Evolutionary conservation across 2,113 vertebrate genomes (phyloP).

Genomic region (Bothrops jararaca): DNA sequence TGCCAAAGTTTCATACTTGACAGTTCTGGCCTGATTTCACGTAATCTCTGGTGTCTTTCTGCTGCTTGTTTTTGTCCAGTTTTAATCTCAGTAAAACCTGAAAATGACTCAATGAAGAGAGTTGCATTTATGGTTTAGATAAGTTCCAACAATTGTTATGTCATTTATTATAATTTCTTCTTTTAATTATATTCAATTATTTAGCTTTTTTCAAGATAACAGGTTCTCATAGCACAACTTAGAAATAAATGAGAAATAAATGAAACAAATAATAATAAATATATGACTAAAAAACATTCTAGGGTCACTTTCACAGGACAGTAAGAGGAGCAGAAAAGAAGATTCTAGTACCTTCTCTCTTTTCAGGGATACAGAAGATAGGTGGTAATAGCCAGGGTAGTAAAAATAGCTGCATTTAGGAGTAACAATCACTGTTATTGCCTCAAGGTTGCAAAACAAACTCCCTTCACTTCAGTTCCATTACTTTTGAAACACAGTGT

Average conservation of each 20-base stretch:
- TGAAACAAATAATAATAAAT: neutral
- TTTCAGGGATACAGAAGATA: neutral
- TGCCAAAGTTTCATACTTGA: too few species aligned
- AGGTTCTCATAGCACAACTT: neutral
- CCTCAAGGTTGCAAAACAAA: neutral
- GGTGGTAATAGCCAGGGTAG: neutral
- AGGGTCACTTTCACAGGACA: neutral
- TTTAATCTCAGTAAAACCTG: neutral
- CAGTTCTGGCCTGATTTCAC: neutral
- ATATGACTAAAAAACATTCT: neutral
- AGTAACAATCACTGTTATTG: neutral
- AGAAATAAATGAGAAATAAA: neutral
- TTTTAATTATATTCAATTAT: neutral
- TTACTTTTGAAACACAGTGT: neutral
- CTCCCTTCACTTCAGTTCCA: neutral
- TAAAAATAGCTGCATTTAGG: neutral
- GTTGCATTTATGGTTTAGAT: neutral
- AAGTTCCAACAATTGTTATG: neutral
- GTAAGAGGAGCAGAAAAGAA: neutral
- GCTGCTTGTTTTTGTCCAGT: neutral
- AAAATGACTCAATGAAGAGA: neutral
- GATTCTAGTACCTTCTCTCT: neutral
- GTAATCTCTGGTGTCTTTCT: neutral
- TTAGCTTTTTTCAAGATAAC: neutral
- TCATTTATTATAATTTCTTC: neutral